A percentile compares a stretch with the other conserved stretches of the same genome.
phyloP scores from a whole-genome alignment of 2,888 invertebrate species.

The Drosophila testacea region DNA sequence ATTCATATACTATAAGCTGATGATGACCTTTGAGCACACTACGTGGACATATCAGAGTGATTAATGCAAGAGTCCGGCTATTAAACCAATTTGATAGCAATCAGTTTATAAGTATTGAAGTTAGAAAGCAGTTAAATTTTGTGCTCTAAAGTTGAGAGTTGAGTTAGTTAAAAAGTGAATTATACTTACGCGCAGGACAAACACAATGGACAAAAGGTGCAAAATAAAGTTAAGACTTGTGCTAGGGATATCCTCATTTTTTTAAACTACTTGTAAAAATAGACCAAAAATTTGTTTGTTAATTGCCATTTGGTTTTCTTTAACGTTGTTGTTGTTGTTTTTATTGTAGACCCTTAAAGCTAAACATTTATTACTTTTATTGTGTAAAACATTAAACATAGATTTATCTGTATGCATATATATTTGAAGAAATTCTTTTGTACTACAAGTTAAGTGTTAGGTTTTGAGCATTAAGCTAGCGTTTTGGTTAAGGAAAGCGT shows the following conservation, averaged over 20 bases:
- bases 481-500: conserved; percentile 76
- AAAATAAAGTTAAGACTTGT: conserved; percentile 24
- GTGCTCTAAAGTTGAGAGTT: conserved; percentile 50
- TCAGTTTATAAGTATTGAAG: conserved; percentile 25
- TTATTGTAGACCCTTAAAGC: conserved; percentile 69
- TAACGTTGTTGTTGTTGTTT: conserved; percentile 22
- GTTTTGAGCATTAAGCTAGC: conserved; percentile 68
- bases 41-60: conserved; percentile 47
- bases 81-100: conserved; percentile 40
- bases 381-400: conserved; percentile 71
- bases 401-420: conserved; percentile 33
- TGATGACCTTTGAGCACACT: conserved; percentile 63
- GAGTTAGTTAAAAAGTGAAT: conserved; percentile 21
- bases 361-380: conserved; percentile 74
- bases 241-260: conserved; percentile 5
- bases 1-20: conserved; percentile 1
- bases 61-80: conserved; percentile 43
- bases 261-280: conserved; percentile 17
- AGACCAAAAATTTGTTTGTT: conserved; percentile 26
- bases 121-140: conserved; percentile 61
- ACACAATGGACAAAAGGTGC: conserved; percentile 42
- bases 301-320: conserved; percentile 33
- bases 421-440: conserved; percentile 60
- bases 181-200: conserved; percentile 58
- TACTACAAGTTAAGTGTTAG: conserved; percentile 75